Evolutionary conservation across 2,113 vertebrate genomes (phyloP).

Genomic region (Sinocyclocheilus anophthalmus): DNA sequence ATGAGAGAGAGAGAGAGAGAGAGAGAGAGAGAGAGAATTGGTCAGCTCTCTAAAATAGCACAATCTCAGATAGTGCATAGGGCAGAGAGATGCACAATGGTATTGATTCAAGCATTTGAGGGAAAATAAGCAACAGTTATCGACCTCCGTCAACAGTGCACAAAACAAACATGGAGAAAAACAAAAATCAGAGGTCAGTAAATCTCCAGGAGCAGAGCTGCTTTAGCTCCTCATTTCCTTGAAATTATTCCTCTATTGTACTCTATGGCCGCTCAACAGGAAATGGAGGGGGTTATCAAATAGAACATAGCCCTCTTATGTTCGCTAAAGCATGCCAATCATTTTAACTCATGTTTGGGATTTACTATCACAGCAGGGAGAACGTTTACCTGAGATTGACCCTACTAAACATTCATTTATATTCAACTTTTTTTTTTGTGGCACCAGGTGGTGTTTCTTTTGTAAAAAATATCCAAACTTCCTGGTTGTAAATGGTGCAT

Average conservation of each 20-base stretch:
- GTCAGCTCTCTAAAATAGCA: conserved; percentile 11
- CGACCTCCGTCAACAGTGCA: conserved; percentile 15
- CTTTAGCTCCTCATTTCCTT: background rate
- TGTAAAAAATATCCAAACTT: background rate
- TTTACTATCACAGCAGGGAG: conserved; percentile 10
- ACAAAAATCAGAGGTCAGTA: background rate
- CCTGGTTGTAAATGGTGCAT: background rate
- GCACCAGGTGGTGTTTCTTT: background rate
- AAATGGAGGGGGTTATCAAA: conserved; percentile 4
- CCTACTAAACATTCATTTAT: background rate
- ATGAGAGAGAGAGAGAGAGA: background rate
- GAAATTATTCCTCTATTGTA: background rate
- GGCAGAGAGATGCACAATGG: conserved; percentile 27
- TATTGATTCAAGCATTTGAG: conserved; percentile 34
- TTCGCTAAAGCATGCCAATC: background rate
- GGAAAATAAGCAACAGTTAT: conserved; percentile 36
- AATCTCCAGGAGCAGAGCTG: conserved; percentile 2
- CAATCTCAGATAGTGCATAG: conserved; percentile 12
- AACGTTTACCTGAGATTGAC: conserved; percentile 4
- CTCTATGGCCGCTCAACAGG: background rate
- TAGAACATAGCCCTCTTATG: background rate
- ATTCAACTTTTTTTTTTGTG: background rate
- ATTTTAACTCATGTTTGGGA: conserved; percentile 7
- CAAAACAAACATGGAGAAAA: conserved; percentile 36
- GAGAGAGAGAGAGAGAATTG: background rate